Conservation (phyloP, 2,888 invertebrate species). For the Dione vanillae region DNA sequence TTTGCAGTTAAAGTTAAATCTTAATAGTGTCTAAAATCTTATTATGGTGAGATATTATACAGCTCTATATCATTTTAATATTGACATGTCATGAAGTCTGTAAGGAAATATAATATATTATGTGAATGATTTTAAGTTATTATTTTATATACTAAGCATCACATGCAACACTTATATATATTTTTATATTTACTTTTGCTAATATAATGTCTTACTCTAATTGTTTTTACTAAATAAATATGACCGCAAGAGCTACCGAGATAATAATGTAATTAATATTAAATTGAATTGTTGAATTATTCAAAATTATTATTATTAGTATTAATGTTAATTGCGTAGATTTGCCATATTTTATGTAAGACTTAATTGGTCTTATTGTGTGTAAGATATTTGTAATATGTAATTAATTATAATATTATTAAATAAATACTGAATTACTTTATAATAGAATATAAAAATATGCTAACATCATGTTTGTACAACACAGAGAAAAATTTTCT, state of each 20-base stretch:
- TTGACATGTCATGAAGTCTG: conserved; percentile 3
- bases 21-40: not conserved
- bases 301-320: conserved; percentile 25
- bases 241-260: conserved; percentile 14
- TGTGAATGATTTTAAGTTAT: too few relatives aligned
- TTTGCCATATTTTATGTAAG: conserved; percentile 41
- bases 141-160: not conserved
- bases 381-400: conserved; percentile 43
- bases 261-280: conserved; percentile 17
- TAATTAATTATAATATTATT: conserved; percentile 53
- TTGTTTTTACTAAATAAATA: not conserved
- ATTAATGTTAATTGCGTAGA: conserved; percentile 35
- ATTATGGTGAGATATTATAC: conserved; percentile 5
- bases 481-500: not conserved
- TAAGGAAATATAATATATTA: not conserved
- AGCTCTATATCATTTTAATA: not conserved
- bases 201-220: conserved; percentile 18
- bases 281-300: conserved; percentile 34
- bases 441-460: not conserved
- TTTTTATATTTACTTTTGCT: not conserved
- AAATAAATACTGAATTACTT: conserved; percentile 35
- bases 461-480: conserved; percentile 7
- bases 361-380: conserved; percentile 37
- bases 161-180: not conserved
- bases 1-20: conserved; percentile 7